Evolutionary conservation across 2,113 vertebrate species (phyloP), one percentile per base, ranked within the genome.

Genomic region (Caloenas nicobarica): DNA sequence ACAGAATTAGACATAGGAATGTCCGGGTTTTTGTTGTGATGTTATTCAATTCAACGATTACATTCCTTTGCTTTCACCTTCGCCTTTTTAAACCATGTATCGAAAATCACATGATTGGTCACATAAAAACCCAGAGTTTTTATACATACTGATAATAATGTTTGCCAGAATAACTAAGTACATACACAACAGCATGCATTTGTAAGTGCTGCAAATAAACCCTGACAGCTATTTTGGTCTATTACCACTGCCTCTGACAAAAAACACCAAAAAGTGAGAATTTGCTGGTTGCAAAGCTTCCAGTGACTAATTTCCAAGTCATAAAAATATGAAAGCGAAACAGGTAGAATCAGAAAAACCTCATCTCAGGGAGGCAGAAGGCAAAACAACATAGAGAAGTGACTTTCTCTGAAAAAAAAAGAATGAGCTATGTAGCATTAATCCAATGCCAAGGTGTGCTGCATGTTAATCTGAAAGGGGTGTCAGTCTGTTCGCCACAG

Each of bases 1-100:
- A 78, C 54, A 56, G 95, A 96, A 81, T 94, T 90, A 92, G 44
- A 89, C 54, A 70, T 9, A 82, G 73, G 94, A 95, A 96, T 82
- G 66, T 46, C 87, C 51, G 4, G 46, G 70, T 25, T 78, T 88
- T 79, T 76, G 34, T 33, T 70, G 69, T 44, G 33, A 34, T 91
- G 46, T 13, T 90, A 70, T 92, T 86, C 50, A 64, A 92, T 81
- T 88, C 0, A 0, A 56, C 50, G 58, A 18, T 50, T 71, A 40
- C 69, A 87, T 92, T 91, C 73, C 60, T 91, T 51, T 60, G 50
- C 60, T 78, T 96, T 96, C 65, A 87, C 62, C 53, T 95, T 94
- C 18, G 4, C 21, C 62, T 94, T 88, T 81, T 84, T 57, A 23
- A 65, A 42, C 9, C 24, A 13, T 16, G 18, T 73, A 73, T 80